These are phyloP conservation scores for Biston stratarius DNA, from an alignment of 2,888 invertebrate species.

Conservation along the genomic window DNA sequence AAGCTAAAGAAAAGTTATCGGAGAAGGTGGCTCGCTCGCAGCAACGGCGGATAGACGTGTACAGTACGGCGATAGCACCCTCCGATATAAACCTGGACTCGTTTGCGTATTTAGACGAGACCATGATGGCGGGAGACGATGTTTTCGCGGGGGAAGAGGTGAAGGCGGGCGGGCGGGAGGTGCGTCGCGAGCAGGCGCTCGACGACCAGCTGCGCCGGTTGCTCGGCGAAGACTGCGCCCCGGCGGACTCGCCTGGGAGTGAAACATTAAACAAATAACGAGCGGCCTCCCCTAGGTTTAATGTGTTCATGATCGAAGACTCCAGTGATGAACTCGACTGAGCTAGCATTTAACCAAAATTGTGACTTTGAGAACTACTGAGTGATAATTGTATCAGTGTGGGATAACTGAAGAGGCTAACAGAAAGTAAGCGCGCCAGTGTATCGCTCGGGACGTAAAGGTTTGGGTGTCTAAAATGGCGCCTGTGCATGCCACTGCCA, in stretches of 20 bases:
- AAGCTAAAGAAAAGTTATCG: slow-evolving; percentile 77
- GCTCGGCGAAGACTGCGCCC: slow-evolving; percentile 69
- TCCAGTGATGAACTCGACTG: slow-evolving; percentile 36
- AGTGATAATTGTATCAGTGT: slow-evolving; percentile 17
- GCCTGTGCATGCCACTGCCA: background rate
- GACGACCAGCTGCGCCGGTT: slow-evolving; percentile 73
- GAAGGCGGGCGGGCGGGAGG: slow-evolving; percentile 55
- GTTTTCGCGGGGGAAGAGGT: slow-evolving; percentile 67
- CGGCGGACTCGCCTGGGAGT: slow-evolving; percentile 74
- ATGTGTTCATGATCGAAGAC: slow-evolving; percentile 31
- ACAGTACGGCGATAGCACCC: slow-evolving; percentile 83
- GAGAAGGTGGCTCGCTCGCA: slow-evolving; percentile 78
- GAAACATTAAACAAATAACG: slow-evolving; percentile 76
- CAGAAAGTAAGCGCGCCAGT: slow-evolving; percentile 35
- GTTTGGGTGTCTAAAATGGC: background rate
- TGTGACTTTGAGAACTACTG: slow-evolving; percentile 6
- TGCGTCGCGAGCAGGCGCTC: slow-evolving; percentile 58
- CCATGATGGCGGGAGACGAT: slow-evolving; percentile 79
- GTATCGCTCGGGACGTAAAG: slow-evolving; percentile 3
- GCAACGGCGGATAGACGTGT: slow-evolving; percentile 82
- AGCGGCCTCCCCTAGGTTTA: slow-evolving; percentile 53
- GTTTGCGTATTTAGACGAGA: slow-evolving; percentile 83
- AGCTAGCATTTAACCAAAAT: slow-evolving; percentile 9
- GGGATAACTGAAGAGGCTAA: slow-evolving; percentile 53
- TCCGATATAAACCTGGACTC: slow-evolving; percentile 84